Percentiles rank a stretch among this genome's conserved stretches.
Evolutionary conservation across 2,888 invertebrate species (phyloP).

Genomic region (Yponomeuta plumbellus): DNA sequence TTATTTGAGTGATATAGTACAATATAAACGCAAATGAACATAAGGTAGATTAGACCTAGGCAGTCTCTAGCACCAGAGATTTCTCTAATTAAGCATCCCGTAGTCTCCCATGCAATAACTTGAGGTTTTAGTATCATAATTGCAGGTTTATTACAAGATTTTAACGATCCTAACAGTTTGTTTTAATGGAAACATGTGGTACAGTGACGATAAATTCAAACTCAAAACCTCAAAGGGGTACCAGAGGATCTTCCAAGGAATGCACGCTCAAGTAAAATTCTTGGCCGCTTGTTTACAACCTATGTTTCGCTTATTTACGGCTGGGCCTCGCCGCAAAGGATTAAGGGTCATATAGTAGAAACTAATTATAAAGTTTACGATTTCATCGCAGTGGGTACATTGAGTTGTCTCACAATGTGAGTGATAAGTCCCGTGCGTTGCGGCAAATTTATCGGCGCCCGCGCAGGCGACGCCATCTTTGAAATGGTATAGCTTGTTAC

Average conservation of each 20-base stretch:
- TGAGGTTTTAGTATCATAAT: constrained; percentile 8
- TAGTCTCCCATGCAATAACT: background rate
- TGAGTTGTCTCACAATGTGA: constrained; percentile 41
- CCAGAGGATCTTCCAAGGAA: background rate
- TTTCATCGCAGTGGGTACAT: constrained; percentile 37
- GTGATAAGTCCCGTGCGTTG: constrained; percentile 20
- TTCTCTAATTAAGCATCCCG: constrained; percentile 14
- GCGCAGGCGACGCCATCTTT: constrained; percentile 12
- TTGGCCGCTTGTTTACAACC: constrained; percentile 11
- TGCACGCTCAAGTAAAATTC: constrained; percentile 11
- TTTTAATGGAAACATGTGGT: constrained; percentile 9
- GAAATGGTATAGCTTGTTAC: constrained; percentile 12
- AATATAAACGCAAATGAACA: background rate
- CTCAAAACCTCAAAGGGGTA: background rate
- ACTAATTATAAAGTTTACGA: constrained; percentile 58
- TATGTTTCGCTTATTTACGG: constrained; percentile 12
- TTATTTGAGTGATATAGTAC: no score
- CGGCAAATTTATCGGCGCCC: background rate
- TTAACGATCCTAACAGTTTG: constrained; percentile 11
- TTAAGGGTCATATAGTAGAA: constrained; percentile 31
- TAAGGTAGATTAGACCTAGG: constrained; percentile 20
- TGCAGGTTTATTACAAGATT: constrained; percentile 12
- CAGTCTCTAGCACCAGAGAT: background rate
- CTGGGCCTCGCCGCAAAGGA: constrained; percentile 17
- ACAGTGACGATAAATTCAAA: constrained; percentile 4